These are phyloP conservation scores for Molossus alvarezi DNA, from an alignment of 2,797 vertebrate species.

Conservation along the genomic window DNA sequence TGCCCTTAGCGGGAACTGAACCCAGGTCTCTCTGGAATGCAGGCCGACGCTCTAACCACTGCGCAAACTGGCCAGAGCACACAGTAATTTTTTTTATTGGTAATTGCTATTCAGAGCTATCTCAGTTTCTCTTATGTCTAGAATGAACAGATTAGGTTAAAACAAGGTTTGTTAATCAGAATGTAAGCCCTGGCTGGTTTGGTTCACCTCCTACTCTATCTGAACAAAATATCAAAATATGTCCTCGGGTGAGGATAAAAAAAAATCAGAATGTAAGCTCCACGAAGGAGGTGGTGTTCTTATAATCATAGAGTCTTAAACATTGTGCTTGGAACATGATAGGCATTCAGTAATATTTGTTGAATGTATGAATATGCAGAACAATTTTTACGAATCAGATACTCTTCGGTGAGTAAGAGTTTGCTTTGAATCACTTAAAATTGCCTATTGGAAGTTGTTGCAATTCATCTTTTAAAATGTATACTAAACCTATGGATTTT, in stretches of 20 bases:
- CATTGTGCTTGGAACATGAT: neutral
- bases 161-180: neutral
- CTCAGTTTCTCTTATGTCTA: neutral
- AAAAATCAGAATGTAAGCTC: neutral
- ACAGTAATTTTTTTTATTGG: slow-evolving; percentile 31
- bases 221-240: too few species aligned
- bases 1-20: too few species aligned
- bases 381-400: neutral
- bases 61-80: too few species aligned
- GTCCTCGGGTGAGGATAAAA: too few species aligned
- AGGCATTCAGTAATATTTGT: neutral
- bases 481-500: slow-evolving; percentile 55
- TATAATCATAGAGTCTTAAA: neutral
- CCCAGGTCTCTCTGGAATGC: too few species aligned
- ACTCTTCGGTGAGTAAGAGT: neutral
- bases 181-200: neutral
- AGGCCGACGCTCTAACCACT: too few species aligned
- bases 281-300: slow-evolving; percentile 10
- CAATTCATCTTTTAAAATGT: neutral
- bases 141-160: neutral
- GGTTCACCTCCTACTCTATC: too few species aligned
- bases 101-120: slow-evolving; percentile 49
- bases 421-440: slow-evolving; percentile 67
- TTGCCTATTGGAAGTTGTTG: slow-evolving; percentile 28
- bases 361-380: neutral